Conservation (phyloP, 2,888 invertebrate genomes). For the Apamea epomidion region DNA sequence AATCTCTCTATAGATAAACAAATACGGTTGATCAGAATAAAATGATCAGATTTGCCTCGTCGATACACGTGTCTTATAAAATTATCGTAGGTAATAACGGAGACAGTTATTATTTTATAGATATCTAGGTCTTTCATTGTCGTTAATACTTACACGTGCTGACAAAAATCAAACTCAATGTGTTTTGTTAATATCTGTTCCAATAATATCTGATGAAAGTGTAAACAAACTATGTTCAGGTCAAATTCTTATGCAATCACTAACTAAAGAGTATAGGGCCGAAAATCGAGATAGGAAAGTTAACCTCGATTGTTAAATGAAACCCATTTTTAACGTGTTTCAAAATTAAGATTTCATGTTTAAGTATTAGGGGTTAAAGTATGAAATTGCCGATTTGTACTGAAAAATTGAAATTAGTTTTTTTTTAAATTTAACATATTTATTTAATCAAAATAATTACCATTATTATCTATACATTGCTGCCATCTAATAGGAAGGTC, state of each 20-base stretch:
- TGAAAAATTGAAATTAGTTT: no score
- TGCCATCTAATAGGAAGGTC: no score
- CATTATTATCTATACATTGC: no score
- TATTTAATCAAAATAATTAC: no score
- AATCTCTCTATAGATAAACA: neutral
- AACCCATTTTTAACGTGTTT: neutral
- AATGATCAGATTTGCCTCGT: neutral
- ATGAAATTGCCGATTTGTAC: no score
- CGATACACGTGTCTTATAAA: neutral
- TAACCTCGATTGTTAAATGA: neutral
- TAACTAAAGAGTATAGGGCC: neutral
- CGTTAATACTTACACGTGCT: neutral
- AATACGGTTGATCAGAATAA: neutral
- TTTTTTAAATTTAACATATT: no score
- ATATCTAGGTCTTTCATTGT: neutral
- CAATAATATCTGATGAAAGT: neutral
- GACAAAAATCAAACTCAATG: neutral
- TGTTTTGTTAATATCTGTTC: neutral
- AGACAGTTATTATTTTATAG: neutral
- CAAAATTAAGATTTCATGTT: neutral
- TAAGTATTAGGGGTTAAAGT: no score
- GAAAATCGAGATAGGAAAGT: neutral
- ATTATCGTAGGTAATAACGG: neutral
- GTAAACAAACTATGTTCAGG: neutral
- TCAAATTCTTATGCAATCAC: neutral